These are phyloP conservation scores for Pterostichus niger DNA, from an alignment of 2,888 invertebrate genomes.

Conservation along the genomic window DNA sequence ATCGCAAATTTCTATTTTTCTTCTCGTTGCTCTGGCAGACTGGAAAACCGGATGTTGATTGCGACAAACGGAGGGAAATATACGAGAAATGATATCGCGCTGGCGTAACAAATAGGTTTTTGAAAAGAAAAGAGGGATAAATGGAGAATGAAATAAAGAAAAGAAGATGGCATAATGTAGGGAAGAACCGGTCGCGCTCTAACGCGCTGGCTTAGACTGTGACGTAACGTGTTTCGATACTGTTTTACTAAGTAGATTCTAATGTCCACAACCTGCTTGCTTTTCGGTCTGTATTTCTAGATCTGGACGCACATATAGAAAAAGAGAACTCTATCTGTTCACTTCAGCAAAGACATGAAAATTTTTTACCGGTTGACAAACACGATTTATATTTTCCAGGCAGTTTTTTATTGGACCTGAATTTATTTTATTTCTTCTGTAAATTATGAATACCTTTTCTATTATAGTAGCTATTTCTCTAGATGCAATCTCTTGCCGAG, in stretches of 20 bases:
- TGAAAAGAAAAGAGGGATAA: conserved; percentile 71
- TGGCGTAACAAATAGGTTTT: conserved; percentile 73
- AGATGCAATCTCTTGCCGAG: conserved; percentile 33
- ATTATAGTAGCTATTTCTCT: conserved; percentile 46
- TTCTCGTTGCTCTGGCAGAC: conserved; percentile 74
- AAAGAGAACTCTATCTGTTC: conserved; percentile 37
- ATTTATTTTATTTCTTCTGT: conserved; percentile 65
- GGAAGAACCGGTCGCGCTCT: conserved; percentile 61
- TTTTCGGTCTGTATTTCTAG: neutral
- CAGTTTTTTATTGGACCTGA: conserved; percentile 59
- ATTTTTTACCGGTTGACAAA: conserved; percentile 57
- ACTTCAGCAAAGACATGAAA: conserved; percentile 34
- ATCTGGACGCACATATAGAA: conserved; percentile 46
- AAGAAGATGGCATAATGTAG: conserved; percentile 63
- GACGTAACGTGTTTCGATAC: conserved; percentile 14
- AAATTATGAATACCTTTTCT: conserved; percentile 64
- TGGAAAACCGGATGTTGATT: conserved; percentile 77
- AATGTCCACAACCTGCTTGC: conserved; percentile 63
- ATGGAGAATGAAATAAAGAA: conserved; percentile 71
- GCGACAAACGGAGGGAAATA: conserved; percentile 75
- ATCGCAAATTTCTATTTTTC: conserved; percentile 67
- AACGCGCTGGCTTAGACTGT: conserved; percentile 52
- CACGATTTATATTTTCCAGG: conserved; percentile 54
- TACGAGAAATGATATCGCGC: conserved; percentile 75
- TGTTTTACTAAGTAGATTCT: conserved; percentile 48